Conservation (phyloP, 2,888 invertebrate species). For the Ectemnius cavifrons region DNA sequence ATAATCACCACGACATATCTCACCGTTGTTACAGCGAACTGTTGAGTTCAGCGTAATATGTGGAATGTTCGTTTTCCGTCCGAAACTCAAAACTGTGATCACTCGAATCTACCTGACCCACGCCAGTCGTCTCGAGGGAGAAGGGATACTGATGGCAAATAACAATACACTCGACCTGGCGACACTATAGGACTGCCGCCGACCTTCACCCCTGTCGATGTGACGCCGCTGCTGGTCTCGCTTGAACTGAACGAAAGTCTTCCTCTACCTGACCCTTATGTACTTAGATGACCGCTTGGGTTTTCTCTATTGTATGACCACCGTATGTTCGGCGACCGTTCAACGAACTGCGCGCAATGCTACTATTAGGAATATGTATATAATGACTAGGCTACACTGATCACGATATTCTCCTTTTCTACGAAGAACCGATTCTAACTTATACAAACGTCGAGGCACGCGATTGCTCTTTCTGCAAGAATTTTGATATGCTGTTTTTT, state of each 20-base stretch:
- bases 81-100: constrained; percentile 75
- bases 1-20: constrained; percentile 12
- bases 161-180: constrained; percentile 9
- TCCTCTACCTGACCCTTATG: constrained; percentile 19
- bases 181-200: background rate
- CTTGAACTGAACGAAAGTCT: constrained; percentile 22
- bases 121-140: constrained; percentile 18
- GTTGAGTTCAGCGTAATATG: constrained; percentile 76
- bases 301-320: too few species aligned
- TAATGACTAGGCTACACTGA: too few species aligned
- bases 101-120: constrained; percentile 48
- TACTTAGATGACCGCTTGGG: background rate
- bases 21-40: constrained; percentile 74
- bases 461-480: too few species aligned
- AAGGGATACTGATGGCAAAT: constrained; percentile 18
- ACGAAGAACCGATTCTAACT: too few species aligned
- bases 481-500: too few species aligned
- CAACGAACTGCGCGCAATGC: too few species aligned
- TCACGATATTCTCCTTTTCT: too few species aligned
- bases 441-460: too few species aligned
- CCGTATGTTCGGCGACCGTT: too few species aligned
- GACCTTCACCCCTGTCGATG: background rate
- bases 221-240: background rate
- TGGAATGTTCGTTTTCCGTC: constrained; percentile 67
- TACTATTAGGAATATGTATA: too few species aligned